Conservation (phyloP, 2,113 vertebrate species). For the Heptranchias perlo region DNA sequence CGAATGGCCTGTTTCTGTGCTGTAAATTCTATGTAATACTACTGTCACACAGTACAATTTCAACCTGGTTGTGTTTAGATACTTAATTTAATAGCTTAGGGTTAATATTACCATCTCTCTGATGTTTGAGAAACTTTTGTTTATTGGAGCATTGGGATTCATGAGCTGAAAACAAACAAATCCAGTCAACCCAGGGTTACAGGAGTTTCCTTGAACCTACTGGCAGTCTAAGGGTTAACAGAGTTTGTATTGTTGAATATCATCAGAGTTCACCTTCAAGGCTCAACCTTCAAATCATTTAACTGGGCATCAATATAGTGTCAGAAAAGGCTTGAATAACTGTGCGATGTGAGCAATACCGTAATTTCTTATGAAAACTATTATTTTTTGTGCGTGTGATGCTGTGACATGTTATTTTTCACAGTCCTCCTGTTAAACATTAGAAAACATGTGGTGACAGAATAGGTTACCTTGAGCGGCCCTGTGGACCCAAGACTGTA, state of each 20-base stretch:
- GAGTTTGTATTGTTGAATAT: not conserved
- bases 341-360: not conserved
- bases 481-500: not conserved
- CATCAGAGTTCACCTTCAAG: not conserved
- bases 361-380: not conserved
- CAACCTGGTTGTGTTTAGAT: not conserved
- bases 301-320: not conserved
- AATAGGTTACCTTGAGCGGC: constrained; percentile 40
- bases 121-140: not conserved
- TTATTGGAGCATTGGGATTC: not conserved
- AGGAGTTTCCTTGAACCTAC: not conserved
- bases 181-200: not conserved
- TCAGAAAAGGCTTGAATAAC: not conserved
- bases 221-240: not conserved
- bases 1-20: no score
- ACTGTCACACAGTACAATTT: not conserved
- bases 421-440: constrained; percentile 2
- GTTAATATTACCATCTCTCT: not conserved
- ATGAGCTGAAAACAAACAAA: not conserved
- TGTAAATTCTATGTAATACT: no score
- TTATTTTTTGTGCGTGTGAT: not conserved
- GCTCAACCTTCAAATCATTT: not conserved
- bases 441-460: constrained; percentile 7
- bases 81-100: not conserved
- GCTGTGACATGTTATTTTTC: constrained; percentile 11